These are phyloP conservation scores for Drosophila nigromelanica DNA, from an alignment of 1,140 invertebrate genomes.

Conservation along the genomic window DNA sequence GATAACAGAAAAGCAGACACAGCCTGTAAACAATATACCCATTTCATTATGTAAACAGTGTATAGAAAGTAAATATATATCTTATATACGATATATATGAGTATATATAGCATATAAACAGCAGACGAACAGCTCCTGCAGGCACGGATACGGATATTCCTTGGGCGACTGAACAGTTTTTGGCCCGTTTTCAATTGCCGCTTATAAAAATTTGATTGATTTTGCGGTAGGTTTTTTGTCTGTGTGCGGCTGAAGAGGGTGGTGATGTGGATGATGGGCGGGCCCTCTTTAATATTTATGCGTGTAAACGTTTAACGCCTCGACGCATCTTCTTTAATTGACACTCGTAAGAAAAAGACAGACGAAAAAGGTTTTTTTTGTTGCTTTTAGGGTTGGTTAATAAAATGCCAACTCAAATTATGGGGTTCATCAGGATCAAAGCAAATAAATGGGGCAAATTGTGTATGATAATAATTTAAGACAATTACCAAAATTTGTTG, in stretches of 20 bases:
- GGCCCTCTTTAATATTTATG: constrained; percentile 54
- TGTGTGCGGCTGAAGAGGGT: neutral
- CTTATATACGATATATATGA: neutral
- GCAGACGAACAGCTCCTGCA: constrained; percentile 8
- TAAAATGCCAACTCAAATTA: constrained; percentile 8
- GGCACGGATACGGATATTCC: neutral
- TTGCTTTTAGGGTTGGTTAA: constrained; percentile 6
- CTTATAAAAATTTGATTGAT: constrained; percentile 55
- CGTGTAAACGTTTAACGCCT: constrained; percentile 60
- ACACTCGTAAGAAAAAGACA: neutral
- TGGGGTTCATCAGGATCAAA: constrained; percentile 9
- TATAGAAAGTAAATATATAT: neutral
- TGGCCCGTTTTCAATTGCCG: constrained; percentile 45
- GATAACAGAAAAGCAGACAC: too few relatives aligned
- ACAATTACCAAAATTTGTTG: constrained; percentile 11
- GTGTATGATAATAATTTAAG: neutral
- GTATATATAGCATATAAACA: neutral
- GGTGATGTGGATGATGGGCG: neutral
- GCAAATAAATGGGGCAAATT: constrained; percentile 2
- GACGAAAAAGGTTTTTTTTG: constrained; percentile 4
- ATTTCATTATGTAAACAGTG: neutral
- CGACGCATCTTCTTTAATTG: constrained; percentile 34
- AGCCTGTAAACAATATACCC: too few relatives aligned
- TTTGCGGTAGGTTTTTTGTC: constrained; percentile 20
- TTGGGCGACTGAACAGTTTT: constrained; percentile 27